These are phyloP conservation scores for Myotis planiceps DNA, from an alignment of 2,797 vertebrate genomes.

Conservation along the genomic window DNA sequence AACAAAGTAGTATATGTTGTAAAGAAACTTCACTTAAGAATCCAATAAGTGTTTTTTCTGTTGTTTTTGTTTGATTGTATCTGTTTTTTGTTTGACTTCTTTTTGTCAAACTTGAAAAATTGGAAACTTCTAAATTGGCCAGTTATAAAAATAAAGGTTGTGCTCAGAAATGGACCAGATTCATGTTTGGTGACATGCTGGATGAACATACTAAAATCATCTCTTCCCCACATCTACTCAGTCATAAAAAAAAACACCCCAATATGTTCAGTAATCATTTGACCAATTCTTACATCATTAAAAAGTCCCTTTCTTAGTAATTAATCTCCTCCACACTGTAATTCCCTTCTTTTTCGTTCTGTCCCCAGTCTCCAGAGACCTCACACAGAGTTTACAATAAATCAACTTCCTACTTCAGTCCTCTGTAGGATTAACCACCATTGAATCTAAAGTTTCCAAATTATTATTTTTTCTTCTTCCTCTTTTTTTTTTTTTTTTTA, in stretches of 20 bases:
- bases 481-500: not conserved
- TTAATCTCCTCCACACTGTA: not conserved
- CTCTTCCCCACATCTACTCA: not conserved
- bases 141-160: constrained; percentile 1
- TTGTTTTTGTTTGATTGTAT: not conserved
- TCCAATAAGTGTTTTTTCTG: not conserved
- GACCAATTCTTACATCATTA: not conserved
- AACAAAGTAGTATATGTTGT: not conserved
- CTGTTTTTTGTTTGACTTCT: not conserved
- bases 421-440: not conserved
- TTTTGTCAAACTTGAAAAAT: constrained; percentile 7
- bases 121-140: not conserved
- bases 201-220: not conserved
- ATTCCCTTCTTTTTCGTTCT: not conserved
- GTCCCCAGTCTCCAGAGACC: not conserved
- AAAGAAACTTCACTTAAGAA: not conserved
- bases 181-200: not conserved
- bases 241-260: not conserved
- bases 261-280: not conserved
- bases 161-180: not conserved
- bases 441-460: not conserved
- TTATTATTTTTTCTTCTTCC: not conserved
- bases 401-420: not conserved
- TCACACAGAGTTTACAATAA: not conserved
- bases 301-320: constrained; percentile 38